These are phyloP conservation scores for Phylloscopus trochilus DNA, from an alignment of 2,113 vertebrate genomes.

Conservation along the genomic window DNA sequence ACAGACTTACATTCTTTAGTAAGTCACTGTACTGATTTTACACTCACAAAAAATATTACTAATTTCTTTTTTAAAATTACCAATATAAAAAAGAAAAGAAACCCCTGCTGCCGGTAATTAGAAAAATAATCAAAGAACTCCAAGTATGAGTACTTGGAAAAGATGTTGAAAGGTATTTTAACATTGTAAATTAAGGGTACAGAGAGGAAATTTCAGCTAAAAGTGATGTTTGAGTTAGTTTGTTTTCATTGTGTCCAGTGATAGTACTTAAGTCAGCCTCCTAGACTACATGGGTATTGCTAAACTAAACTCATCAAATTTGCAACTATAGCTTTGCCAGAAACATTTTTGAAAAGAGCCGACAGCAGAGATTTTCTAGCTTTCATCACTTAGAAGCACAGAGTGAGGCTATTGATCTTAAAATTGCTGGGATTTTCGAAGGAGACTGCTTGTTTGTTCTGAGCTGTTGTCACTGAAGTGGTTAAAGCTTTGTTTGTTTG, in stretches of 20 bases:
- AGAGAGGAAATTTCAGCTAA: slow-evolving; percentile 53
- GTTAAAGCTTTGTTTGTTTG: slow-evolving; percentile 87
- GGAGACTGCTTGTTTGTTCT: slow-evolving; percentile 77
- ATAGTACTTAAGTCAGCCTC: slow-evolving; percentile 62
- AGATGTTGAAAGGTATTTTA: slow-evolving; percentile 61
- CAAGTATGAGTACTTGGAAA: slow-evolving; percentile 4
- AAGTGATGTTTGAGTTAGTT: slow-evolving; percentile 69
- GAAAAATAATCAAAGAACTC: slow-evolving; percentile 58
- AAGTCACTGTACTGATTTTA: slow-evolving; percentile 17
- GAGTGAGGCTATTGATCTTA: slow-evolving; percentile 77
- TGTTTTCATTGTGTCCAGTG: slow-evolving; percentile 60
- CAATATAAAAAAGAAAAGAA: not conserved
- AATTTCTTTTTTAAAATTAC: not conserved
- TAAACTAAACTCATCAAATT: slow-evolving; percentile 68
- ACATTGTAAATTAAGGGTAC: slow-evolving; percentile 29
- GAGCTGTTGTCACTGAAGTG: slow-evolving; percentile 79
- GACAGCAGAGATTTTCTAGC: slow-evolving; percentile 75
- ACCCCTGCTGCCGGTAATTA: not conserved
- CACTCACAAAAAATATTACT: slow-evolving; percentile 15
- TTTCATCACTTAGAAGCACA: slow-evolving; percentile 75
- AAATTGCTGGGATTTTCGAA: slow-evolving; percentile 78
- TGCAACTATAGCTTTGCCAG: slow-evolving; percentile 60
- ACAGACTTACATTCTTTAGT: not conserved
- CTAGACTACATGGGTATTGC: slow-evolving; percentile 59
- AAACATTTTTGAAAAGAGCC: slow-evolving; percentile 58